Conservation (phyloP, 2,888 invertebrate genomes). For the Hydriomena furcata region DNA sequence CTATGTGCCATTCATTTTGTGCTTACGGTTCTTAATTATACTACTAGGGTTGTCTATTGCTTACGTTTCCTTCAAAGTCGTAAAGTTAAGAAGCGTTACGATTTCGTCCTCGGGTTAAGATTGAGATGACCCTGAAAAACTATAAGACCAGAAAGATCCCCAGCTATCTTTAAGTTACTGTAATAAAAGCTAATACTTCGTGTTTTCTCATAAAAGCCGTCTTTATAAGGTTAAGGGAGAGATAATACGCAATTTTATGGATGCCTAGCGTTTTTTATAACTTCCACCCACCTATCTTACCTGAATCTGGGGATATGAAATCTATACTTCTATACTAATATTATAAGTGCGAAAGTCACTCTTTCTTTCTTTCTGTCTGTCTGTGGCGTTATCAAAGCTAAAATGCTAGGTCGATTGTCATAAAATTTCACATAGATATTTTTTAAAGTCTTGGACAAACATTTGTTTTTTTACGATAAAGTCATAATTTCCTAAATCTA, state of each 20-base stretch:
- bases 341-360: no score
- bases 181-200: conserved; percentile 36
- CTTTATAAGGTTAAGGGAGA: conserved; percentile 36
- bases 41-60: background rate
- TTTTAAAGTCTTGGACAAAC: no score
- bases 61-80: conserved; percentile 25
- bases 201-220: conserved; percentile 37
- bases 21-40: background rate
- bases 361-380: no score
- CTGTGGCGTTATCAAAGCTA: no score
- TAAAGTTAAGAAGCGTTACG: conserved; percentile 51
- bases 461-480: no score
- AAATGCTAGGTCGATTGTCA: no score
- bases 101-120: conserved; percentile 37
- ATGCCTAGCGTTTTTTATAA: conserved; percentile 24
- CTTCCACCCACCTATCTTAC: conserved; percentile 15
- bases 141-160: conserved; percentile 13
- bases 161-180: conserved; percentile 18
- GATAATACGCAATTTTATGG: conserved; percentile 31
- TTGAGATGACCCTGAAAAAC: conserved; percentile 23
- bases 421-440: no score
- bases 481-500: no score
- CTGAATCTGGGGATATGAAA: no score
- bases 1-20: no score
- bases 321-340: no score